phyloP scores from a whole-genome alignment of 2,113 vertebrate genomes.

The Rhinolophus ferrumequinum region DNA sequence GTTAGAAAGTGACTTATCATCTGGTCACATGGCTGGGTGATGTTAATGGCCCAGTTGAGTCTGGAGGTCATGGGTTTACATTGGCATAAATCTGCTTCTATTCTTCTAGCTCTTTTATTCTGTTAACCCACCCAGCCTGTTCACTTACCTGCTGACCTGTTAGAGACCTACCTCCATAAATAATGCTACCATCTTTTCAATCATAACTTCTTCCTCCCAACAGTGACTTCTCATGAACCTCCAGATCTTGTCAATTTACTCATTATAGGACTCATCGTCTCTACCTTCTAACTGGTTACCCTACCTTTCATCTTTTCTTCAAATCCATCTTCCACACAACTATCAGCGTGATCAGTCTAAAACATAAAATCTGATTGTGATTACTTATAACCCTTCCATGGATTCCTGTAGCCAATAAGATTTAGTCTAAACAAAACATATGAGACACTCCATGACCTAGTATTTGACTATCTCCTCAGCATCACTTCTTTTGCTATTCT shows the following conservation, averaged over 20 bases:
- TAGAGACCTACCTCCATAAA: neutral
- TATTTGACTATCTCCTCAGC: neutral
- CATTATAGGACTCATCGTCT: neutral
- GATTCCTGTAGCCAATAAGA: neutral
- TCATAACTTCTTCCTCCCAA: neutral
- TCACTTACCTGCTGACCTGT: neutral
- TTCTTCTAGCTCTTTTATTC: neutral
- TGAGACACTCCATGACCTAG: neutral
- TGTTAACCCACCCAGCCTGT: neutral
- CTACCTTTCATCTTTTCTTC: neutral
- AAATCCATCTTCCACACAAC: neutral
- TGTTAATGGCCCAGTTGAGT: neutral
- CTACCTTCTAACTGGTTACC: neutral
- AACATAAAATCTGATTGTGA: neutral
- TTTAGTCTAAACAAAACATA: slow-evolving; percentile 17
- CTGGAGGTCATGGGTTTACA: neutral
- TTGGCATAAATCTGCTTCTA: neutral
- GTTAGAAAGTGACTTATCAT: neutral
- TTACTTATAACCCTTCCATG: neutral
- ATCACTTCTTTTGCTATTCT: neutral
- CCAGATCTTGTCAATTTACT: neutral
- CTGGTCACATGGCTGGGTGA: neutral
- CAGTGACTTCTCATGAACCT: neutral
- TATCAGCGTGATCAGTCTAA: neutral
- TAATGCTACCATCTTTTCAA: neutral